These are phyloP conservation scores for Pyxicephalus adspersus DNA, from an alignment of 2,113 vertebrate species.

Conservation along the genomic window DNA sequence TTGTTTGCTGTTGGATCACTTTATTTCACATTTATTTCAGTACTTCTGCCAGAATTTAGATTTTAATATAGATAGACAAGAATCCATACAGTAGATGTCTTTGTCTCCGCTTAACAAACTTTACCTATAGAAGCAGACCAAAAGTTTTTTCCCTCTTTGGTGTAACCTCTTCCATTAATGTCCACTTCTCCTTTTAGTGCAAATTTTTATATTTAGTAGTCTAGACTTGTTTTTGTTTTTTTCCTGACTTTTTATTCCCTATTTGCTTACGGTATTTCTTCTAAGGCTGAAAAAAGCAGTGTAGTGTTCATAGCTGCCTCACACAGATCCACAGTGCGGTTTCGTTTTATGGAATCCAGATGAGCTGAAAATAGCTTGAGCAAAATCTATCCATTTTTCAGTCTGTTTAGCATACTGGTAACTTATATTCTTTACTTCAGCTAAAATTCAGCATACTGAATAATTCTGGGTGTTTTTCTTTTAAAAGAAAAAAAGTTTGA, in stretches of 20 bases:
- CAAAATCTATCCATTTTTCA: conserved; percentile 64
- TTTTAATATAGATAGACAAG: too few relatives aligned
- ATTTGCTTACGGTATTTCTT: conserved; percentile 59
- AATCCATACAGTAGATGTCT: too few relatives aligned
- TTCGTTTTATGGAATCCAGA: conserved; percentile 74
- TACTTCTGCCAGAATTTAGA: too few relatives aligned
- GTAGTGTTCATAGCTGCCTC: conserved; percentile 65
- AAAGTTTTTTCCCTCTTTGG: too few relatives aligned
- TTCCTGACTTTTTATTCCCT: conserved; percentile 59
- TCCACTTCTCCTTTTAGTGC: background rate
- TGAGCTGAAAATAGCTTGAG: conserved; percentile 67
- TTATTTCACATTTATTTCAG: too few relatives aligned
- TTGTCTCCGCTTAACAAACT: too few relatives aligned
- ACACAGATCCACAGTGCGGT: conserved; percentile 66
- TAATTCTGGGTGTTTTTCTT: conserved; percentile 65
- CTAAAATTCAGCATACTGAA: conserved; percentile 70
- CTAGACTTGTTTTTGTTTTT: conserved; percentile 32
- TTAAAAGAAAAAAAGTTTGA: conserved; percentile 60
- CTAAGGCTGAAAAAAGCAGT: conserved; percentile 53
- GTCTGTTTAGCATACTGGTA: conserved; percentile 58
- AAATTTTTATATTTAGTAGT: background rate
- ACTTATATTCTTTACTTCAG: conserved; percentile 63
- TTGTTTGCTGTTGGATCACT: too few relatives aligned
- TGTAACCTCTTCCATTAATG: background rate
- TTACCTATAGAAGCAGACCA: too few relatives aligned